phyloP scores from a whole-genome alignment of 2,888 invertebrate genomes.

The Cetonia aurata region DNA sequence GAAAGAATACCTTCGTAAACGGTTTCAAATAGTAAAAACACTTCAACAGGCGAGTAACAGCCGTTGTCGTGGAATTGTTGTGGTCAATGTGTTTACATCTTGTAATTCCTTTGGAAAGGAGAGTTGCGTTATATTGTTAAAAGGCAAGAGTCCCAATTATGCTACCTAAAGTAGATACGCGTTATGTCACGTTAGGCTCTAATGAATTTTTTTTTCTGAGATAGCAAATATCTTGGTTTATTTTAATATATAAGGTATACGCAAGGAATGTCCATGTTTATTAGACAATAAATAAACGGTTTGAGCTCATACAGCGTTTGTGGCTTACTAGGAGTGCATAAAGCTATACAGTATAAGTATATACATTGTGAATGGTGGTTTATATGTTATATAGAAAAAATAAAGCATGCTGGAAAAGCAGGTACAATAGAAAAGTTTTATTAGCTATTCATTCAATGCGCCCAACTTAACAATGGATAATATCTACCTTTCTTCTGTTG shows the following conservation, averaged over 20 bases:
- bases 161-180: background rate
- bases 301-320: no score
- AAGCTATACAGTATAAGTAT: no score
- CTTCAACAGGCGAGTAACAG: conserved; percentile 21
- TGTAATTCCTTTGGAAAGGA: background rate
- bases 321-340: no score
- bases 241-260: background rate
- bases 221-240: background rate
- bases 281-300: no score
- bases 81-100: conserved; percentile 31
- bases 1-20: conserved; percentile 32
- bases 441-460: no score
- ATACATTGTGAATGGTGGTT: no score
- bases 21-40: conserved; percentile 36
- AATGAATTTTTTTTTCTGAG: background rate
- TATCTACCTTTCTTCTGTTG: no score
- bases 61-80: conserved; percentile 19
- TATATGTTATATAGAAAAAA: no score
- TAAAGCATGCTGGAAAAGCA: no score
- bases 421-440: no score
- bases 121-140: background rate
- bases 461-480: no score
- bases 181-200: background rate
- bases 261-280: no score
- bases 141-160: conserved; percentile 16